Evolutionary conservation across 2,888 invertebrate genomes (phyloP).

Genomic region (Orthonychiurus folsomi): DNA sequence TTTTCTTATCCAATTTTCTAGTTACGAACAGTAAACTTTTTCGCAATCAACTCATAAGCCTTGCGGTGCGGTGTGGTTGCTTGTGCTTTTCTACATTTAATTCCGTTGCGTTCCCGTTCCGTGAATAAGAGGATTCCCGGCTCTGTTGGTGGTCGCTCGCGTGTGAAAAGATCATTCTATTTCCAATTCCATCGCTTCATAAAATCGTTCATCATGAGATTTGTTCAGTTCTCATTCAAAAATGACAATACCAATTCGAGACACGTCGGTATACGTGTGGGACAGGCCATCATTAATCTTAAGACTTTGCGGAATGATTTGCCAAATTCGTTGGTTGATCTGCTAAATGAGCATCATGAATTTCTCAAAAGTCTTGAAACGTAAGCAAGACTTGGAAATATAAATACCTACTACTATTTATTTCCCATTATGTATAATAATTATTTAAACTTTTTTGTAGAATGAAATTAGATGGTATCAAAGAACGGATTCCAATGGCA

Average conservation of each 20-base stretch:
- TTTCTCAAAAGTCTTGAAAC: constrained; percentile 51
- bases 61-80: too few species aligned
- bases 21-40: too few species aligned
- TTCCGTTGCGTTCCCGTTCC: too few species aligned
- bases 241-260: constrained; percentile 7
- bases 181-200: too few species aligned
- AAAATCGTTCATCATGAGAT: constrained; percentile 36
- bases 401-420: not conserved
- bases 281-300: constrained; percentile 56
- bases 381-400: constrained; percentile 43
- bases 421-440: constrained; percentile 8
- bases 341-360: constrained; percentile 48
- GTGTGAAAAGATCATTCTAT: too few species aligned
- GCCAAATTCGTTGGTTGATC: constrained; percentile 51
- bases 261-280: constrained; percentile 45
- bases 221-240: constrained; percentile 33
- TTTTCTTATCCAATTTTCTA: too few species aligned
- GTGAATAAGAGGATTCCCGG: too few species aligned
- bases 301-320: constrained; percentile 52
- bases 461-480: constrained; percentile 10
- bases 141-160: too few species aligned
- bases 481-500: constrained; percentile 45
- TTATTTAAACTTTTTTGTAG: constrained; percentile 7
- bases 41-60: too few species aligned
- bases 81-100: too few species aligned